Percentiles rank a stretch among this genome's conserved stretches.
phyloP scores from a whole-genome alignment of 2,113 vertebrate genomes.

The Podiceps cristatus region DNA sequence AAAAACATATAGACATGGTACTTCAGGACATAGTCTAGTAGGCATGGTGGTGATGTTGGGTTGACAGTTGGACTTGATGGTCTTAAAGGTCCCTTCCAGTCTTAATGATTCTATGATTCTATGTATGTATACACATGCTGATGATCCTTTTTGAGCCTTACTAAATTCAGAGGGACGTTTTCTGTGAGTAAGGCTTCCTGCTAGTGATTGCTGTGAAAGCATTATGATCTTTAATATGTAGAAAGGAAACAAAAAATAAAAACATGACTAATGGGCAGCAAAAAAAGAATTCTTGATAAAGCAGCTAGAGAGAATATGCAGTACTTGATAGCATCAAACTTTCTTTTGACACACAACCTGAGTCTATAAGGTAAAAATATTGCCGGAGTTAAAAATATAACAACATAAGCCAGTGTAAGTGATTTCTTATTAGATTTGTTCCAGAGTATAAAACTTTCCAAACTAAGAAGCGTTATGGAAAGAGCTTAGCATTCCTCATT shows the following conservation, averaged over 20 bases:
- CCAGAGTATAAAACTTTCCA: neutral
- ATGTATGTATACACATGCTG: neutral
- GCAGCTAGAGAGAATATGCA: neutral
- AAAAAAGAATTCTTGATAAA: neutral
- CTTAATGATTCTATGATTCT: too few relatives aligned
- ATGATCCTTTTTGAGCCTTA: neutral
- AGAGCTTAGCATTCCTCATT: neutral
- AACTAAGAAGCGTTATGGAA: neutral
- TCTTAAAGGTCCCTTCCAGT: too few relatives aligned
- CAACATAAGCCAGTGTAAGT: neutral
- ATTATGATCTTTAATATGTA: neutral
- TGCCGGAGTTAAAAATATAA: neutral
- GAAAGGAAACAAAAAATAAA: neutral
- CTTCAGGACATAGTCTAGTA: too few relatives aligned
- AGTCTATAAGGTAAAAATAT: neutral
- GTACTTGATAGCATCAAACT: neutral
- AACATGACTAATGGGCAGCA: neutral
- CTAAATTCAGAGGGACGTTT: neutral
- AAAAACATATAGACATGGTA: too few relatives aligned
- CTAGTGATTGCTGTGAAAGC: neutral
- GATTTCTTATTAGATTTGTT: neutral
- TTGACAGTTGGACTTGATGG: too few relatives aligned
- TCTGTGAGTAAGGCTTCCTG: neutral
- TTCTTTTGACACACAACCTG: neutral
- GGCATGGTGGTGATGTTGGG: too few relatives aligned